phyloP scores from a whole-genome alignment of 2,888 invertebrate species.

The Drosophila hamatofila region DNA sequence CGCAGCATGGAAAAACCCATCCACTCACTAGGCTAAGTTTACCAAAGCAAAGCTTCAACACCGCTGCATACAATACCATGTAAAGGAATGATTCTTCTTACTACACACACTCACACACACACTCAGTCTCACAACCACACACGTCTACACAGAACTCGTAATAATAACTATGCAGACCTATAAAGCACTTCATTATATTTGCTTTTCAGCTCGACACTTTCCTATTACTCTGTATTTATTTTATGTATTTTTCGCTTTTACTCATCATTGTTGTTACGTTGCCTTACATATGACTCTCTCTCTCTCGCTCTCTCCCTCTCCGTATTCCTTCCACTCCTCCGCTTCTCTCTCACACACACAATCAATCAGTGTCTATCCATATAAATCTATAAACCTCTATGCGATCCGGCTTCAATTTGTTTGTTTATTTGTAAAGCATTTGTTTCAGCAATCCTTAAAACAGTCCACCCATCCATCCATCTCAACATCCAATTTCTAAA shows the following conservation, averaged over 20 bases:
- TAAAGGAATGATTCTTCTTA: slow-evolving; percentile 86
- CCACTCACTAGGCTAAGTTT: slow-evolving; percentile 94
- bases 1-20: slow-evolving; percentile 97
- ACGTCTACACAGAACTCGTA: slow-evolving; percentile 43
- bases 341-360: neutral
- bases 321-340: neutral
- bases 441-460: slow-evolving; percentile 22
- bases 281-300: slow-evolving; percentile 11
- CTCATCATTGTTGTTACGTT: slow-evolving; percentile 26
- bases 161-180: slow-evolving; percentile 64
- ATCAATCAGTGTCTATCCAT: neutral
- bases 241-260: slow-evolving; percentile 52
- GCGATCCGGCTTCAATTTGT: slow-evolving; percentile 27
- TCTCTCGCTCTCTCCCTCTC: neutral
- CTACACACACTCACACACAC: slow-evolving; percentile 43
- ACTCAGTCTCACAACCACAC: slow-evolving; percentile 12
- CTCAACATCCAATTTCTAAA: slow-evolving; percentile 43
- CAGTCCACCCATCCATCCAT: slow-evolving; percentile 21
- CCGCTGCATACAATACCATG: slow-evolving; percentile 95
- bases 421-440: slow-evolving; percentile 36
- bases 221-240: slow-evolving; percentile 56
- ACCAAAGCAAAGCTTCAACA: slow-evolving; percentile 91
- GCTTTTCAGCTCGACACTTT: slow-evolving; percentile 65
- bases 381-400: slow-evolving; percentile 14
- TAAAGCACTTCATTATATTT: slow-evolving; percentile 39